Evolutionary conservation across 2,888 invertebrate genomes (phyloP), one percentile per base, ranked within the genome.

Genomic region (Physocephala rufipes): DNA sequence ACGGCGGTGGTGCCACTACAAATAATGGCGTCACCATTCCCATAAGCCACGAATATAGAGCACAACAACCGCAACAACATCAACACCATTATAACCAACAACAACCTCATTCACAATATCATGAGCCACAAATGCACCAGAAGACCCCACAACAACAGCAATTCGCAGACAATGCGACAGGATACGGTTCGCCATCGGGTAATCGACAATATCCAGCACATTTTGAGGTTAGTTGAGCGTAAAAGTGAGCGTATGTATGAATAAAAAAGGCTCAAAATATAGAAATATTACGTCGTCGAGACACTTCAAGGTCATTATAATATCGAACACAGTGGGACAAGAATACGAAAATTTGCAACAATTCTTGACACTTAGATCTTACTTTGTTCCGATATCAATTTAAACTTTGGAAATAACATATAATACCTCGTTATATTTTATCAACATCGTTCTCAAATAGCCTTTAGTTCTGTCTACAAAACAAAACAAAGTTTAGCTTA

Each of bases 11-110:
- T 13, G 49, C 68, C 24, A 63, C 66, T 36, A 65, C 75, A 21
- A 70, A 75, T 30, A 77, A 76, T 71, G 82, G 81, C 72, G 72
- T 82, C 26, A 79, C 75, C 47, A 84, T 84, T 79, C 82, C 83
- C 55, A 78, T 82, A 28, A 82, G 78, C 71, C 81, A 81, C 30
- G 81, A 84, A 28, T 80, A 79, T 62, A 74, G 75, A 19, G 73
- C 71, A 26, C 74, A 71, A 26, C 72, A 71, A 26, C 64, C 69
- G 28, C 49, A 74, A 74, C 26, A 73, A 74, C 68, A 61, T 4
- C 67, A 67, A 24, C 59, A 58, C 73, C 26, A 73, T 74, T 66
- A 61, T 9, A 62, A 67, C 21, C 59, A 61, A 73, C 78, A 62
- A 76, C 76, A 30, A 3, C 36, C 30, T 2, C 67, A 61, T 21